These are phyloP conservation scores for Busseola fusca DNA, from an alignment of 2,888 invertebrate genomes.

Conservation along the genomic window DNA sequence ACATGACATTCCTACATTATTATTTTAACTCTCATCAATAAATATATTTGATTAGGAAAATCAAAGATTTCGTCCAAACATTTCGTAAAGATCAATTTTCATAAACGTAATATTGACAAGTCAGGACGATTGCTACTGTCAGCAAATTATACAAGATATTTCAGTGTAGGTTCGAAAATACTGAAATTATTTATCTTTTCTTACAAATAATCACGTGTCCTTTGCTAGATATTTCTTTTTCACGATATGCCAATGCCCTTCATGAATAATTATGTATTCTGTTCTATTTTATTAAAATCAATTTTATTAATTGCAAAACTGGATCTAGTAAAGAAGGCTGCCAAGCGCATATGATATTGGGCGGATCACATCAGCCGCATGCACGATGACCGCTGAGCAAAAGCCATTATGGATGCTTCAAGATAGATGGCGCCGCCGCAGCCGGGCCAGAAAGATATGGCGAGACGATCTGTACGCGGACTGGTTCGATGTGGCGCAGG, in stretches of 20 bases:
- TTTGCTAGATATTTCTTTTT: neutral
- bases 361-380: too few species aligned
- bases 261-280: neutral
- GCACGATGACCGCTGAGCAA: too few species aligned
- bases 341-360: too few species aligned
- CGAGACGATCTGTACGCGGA: too few species aligned
- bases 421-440: too few species aligned
- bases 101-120: slow-evolving; percentile 35
- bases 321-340: too few species aligned
- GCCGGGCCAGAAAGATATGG: too few species aligned
- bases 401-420: too few species aligned
- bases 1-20: neutral
- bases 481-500: too few species aligned
- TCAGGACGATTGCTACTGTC: slow-evolving; percentile 36
- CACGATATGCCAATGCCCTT: neutral
- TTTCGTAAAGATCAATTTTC: slow-evolving; percentile 28
- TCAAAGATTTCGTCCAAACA: slow-evolving; percentile 10
- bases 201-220: neutral
- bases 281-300: neutral
- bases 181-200: neutral
- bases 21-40: slow-evolving; percentile 36
- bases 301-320: too few species aligned
- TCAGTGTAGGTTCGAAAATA: neutral
- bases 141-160: slow-evolving; percentile 32
- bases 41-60: slow-evolving; percentile 32